Evolutionary conservation across 2,888 invertebrate species (phyloP), one percentile per base, ranked within the genome.

Genomic region (Acanthosepion lycidas): DNA sequence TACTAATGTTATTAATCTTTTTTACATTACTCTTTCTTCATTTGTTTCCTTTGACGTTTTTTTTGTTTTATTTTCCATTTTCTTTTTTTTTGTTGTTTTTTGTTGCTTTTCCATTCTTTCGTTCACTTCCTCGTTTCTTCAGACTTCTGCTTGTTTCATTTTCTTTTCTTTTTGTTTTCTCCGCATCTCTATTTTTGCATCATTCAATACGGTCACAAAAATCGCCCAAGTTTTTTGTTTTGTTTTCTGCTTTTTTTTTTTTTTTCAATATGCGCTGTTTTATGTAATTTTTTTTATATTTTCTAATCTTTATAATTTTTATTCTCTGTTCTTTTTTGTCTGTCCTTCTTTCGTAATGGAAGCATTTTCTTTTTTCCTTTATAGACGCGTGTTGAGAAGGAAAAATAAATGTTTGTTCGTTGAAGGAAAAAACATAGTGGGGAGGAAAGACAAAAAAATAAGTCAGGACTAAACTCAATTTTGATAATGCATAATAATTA

Each of bases 401-500:
- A 78, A n/a, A 33, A 33, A 33, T 78, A 78, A 78, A 78, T 78
- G 78, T 78, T 78, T 78, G 78, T 78, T 78, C 78, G n/a, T n/a
- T 3, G 12, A 15, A n/a, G 33, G 33, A n/a, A 78, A 78, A 78
- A 78, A 59, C 59, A 78, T 78, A 18, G n/a, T n/a, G 78, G 15
- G 78, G 33, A 78, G 8, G 12, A 59, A 64, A 64, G 33, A 78
- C 15, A 78, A 33, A n/a, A 33, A 15, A 78, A 78, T 15, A 78
- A n/a, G n/a, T 12, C 78, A 15, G 33, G 78, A 78, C n/a, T n/a
- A 78, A 78, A 78, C 78, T 78, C 78, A 78, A 78, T 78, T 78
- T 78, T 78, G 78, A 78, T 78, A 78, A 78, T 78, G 78, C 12
- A 78, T 78, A 78, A 78, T 78, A 78, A 78, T 78, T 78, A 78